Evolutionary conservation across 2,113 vertebrate genomes (phyloP).

Genomic region (Bujurquina vittata): DNA sequence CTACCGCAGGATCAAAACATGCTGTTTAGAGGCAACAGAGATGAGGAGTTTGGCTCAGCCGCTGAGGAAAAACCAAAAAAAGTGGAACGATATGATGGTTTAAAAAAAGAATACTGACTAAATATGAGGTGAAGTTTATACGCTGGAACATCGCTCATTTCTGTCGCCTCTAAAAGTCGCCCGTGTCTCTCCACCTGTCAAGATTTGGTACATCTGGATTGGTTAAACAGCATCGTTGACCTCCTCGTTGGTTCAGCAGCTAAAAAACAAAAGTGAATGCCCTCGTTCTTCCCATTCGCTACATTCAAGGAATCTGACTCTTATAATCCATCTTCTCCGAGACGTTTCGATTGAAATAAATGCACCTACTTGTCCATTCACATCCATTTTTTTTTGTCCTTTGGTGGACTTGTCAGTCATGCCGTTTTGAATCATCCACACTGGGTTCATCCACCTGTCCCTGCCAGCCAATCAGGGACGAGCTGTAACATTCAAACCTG

Average conservation of each 20-base stretch:
- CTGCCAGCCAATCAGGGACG: constrained; percentile 22
- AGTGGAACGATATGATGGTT: not conserved
- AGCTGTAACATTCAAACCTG: constrained; percentile 9
- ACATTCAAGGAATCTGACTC: constrained; percentile 29
- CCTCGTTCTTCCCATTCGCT: not conserved
- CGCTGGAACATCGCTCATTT: not conserved
- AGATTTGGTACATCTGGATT: constrained; percentile 42
- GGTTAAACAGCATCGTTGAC: not conserved
- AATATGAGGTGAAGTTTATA: not conserved
- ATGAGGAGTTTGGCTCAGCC: not conserved
- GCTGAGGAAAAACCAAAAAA: not conserved
- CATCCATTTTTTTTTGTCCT: not conserved
- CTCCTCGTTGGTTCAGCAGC: constrained; percentile 58
- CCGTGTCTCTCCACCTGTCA: not conserved
- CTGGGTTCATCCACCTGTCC: not conserved
- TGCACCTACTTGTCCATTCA: not conserved
- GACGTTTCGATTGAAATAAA: not conserved
- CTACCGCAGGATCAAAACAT: not conserved
- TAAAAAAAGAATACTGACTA: constrained; percentile 10
- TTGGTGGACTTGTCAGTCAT: not conserved
- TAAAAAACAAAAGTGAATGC: not conserved
- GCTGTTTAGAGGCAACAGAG: not conserved
- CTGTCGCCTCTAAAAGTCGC: not conserved
- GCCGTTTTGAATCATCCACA: not conserved
- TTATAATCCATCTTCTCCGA: not conserved